phyloP scores from a whole-genome alignment of 2,797 vertebrate species.

The Pseudomugil tenellus region DNA sequence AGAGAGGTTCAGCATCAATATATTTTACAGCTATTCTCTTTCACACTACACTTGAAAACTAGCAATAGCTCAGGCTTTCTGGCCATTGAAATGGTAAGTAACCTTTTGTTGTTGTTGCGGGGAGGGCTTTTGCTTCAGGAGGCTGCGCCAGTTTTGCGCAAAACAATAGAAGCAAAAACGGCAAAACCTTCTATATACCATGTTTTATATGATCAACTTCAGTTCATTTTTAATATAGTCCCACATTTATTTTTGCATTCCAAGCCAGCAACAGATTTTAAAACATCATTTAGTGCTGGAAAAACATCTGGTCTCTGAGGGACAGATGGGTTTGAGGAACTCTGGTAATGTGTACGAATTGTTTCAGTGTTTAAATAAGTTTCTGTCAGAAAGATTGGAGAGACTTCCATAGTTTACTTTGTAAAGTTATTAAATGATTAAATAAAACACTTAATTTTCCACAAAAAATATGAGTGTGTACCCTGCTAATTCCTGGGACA shows the following conservation, averaged over 20 bases:
- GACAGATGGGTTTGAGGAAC: neutral
- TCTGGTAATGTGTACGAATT: too few relatives aligned
- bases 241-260: neutral
- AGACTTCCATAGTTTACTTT: neutral
- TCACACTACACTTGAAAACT: slow-evolving; percentile 83
- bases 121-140: slow-evolving; percentile 27
- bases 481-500: too few relatives aligned
- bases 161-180: slow-evolving; percentile 6
- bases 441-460: neutral
- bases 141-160: slow-evolving; percentile 52
- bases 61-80: slow-evolving; percentile 71
- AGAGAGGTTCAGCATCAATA: slow-evolving; percentile 80
- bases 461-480: neutral
- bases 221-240: neutral
- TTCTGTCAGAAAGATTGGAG: neutral
- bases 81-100: slow-evolving; percentile 83
- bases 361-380: neutral
- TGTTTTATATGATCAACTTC: neutral
- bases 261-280: neutral
- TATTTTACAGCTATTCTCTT: slow-evolving; percentile 84
- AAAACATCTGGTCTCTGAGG: too few relatives aligned
- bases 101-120: slow-evolving; percentile 39
- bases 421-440: neutral
- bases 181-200: neutral
- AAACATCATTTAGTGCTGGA: neutral